Conservation (phyloP, 2,888 invertebrate species). For the Nomada flava region DNA sequence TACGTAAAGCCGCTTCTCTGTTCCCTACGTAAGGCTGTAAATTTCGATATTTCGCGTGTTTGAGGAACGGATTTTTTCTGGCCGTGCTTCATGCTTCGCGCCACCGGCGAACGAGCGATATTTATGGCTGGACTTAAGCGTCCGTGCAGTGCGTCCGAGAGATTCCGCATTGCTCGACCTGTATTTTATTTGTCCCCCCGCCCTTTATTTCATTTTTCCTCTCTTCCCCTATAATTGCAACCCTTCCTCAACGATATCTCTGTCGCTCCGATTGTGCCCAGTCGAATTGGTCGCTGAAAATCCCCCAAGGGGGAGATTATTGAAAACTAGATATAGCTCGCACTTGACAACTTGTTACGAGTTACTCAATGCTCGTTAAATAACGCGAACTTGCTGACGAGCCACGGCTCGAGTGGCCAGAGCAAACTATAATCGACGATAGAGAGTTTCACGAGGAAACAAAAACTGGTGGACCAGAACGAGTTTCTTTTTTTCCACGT, state of each 20-base stretch:
- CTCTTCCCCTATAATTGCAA: background rate
- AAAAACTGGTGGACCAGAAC: background rate
- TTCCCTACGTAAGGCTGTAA: constrained; percentile 79
- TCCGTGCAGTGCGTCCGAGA: constrained; percentile 36
- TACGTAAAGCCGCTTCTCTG: constrained; percentile 62
- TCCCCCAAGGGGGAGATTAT: constrained; percentile 17
- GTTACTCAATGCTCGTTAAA: constrained; percentile 38
- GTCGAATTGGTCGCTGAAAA: constrained; percentile 8
- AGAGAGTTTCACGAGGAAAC: constrained; percentile 4
- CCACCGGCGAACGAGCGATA: constrained; percentile 61
- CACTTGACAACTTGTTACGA: constrained; percentile 42
- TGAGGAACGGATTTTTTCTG: constrained; percentile 82
- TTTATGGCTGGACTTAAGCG: constrained; percentile 67
- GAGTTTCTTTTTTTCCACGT: constrained; percentile 27
- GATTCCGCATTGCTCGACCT: constrained; percentile 9
- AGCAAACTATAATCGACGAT: background rate
- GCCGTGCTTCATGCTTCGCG: constrained; percentile 74
- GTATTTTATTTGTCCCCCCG: background rate
- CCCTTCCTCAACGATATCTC: background rate
- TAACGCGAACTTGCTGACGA: constrained; percentile 25
- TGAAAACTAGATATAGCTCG: constrained; percentile 35
- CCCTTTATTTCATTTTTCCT: background rate
- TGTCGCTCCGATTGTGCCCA: constrained; percentile 32
- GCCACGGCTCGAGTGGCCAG: background rate
- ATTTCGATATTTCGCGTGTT: constrained; percentile 79